phyloP scores from a whole-genome alignment of 2,888 invertebrate species.

The Drosophila villosipedis region DNA sequence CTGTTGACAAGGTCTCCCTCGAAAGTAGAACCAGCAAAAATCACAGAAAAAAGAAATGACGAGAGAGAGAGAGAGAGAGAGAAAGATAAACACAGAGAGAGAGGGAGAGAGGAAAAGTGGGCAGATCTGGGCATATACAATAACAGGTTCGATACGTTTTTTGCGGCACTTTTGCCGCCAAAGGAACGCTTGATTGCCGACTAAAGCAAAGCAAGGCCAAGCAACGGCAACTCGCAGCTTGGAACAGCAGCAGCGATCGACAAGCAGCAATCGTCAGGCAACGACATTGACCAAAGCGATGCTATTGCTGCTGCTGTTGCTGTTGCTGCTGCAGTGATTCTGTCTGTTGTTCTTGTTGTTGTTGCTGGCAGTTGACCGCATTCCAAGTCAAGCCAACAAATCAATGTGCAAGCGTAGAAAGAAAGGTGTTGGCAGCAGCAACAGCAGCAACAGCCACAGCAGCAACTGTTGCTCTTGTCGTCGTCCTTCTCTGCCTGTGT shows the following conservation, averaged over 20 bases:
- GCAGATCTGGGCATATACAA: conserved; percentile 25
- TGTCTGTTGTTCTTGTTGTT: conserved; percentile 24
- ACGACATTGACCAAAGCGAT: conserved; percentile 71
- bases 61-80: background rate
- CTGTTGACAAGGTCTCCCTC: conserved; percentile 48
- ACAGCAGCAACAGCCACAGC: conserved; percentile 18
- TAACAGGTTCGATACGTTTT: conserved; percentile 76
- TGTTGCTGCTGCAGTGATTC: conserved; percentile 34
- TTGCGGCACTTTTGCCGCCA: conserved; percentile 72
- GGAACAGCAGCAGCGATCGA: conserved; percentile 27
- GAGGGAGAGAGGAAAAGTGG: background rate
- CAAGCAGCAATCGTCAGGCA: conserved; percentile 30
- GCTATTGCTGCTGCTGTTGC: conserved; percentile 31
- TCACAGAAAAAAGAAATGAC: conserved; percentile 1
- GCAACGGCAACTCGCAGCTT: conserved; percentile 59
- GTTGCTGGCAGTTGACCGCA: conserved; percentile 69
- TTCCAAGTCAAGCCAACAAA: conserved; percentile 67
- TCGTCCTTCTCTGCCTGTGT: conserved; percentile 57
- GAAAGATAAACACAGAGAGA: background rate
- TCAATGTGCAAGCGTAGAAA: conserved; percentile 71
- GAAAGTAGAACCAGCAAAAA: conserved; percentile 26
- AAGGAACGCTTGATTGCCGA: conserved; percentile 76
- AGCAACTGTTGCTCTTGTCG: conserved; percentile 28
- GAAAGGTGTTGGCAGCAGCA: conserved; percentile 61
- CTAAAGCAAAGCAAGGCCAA: conserved; percentile 73